Evolutionary conservation across 2,888 invertebrate genomes (phyloP).

Genomic region (Dynastes grantii): DNA sequence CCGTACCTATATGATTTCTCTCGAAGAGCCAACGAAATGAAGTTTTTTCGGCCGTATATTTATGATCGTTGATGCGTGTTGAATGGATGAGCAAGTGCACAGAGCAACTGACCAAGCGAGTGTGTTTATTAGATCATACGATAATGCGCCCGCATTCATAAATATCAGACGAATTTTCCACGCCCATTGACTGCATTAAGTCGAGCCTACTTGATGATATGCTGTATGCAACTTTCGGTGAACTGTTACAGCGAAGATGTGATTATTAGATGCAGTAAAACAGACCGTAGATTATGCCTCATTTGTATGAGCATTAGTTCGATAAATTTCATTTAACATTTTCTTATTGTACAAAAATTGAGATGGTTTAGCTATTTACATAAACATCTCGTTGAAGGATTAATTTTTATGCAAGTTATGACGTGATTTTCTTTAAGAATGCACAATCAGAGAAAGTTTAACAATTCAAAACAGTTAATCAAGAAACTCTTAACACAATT

Average conservation of each 20-base stretch:
- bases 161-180: slow-evolving; percentile 41
- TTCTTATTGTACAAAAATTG: too few species aligned
- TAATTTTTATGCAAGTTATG: too few species aligned
- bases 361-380: too few species aligned
- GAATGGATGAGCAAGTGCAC: slow-evolving; percentile 23
- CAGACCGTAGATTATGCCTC: not conserved
- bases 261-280: too few species aligned
- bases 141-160: slow-evolving; percentile 48
- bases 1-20: not conserved
- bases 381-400: too few species aligned
- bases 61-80: slow-evolving; percentile 17
- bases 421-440: too few species aligned
- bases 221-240: not conserved
- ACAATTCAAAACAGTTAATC: too few species aligned
- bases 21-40: not conserved
- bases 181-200: slow-evolving; percentile 45
- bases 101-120: slow-evolving; percentile 12
- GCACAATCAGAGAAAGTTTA: too few species aligned
- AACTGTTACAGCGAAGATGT: not conserved
- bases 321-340: too few species aligned
- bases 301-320: not conserved
- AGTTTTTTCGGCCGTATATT: slow-evolving; percentile 10
- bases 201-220: slow-evolving; percentile 22
- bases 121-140: slow-evolving; percentile 46
- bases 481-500: too few species aligned